Conservation (phyloP, 2,888 invertebrate genomes). For the Leptinotarsa haldemani region DNA sequence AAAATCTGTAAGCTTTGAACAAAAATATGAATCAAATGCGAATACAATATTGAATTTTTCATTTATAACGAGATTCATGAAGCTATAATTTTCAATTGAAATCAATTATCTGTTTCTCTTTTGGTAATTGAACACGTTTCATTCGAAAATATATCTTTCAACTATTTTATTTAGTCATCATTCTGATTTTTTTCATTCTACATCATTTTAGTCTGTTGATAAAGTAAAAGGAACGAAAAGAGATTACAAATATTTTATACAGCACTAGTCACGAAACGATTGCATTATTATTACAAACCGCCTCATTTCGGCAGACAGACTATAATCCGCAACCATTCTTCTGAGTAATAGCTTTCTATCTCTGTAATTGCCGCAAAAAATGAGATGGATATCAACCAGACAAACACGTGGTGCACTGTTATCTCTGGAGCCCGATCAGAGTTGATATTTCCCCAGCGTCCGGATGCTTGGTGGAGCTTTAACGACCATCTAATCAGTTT, state of each 20-base stretch:
- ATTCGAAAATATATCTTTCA: too few relatives aligned
- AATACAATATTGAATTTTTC: too few relatives aligned
- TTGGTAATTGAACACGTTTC: too few relatives aligned
- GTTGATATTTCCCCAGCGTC: conserved; percentile 14
- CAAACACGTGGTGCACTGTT: conserved; percentile 2
- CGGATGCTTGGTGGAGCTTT: conserved; percentile 3
- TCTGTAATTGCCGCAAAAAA: neutral
- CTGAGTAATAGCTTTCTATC: neutral
- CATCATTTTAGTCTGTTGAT: too few relatives aligned
- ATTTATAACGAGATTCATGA: too few relatives aligned
- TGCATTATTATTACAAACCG: neutral
- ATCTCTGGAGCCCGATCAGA: conserved; percentile 15
- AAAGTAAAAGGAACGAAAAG: too few relatives aligned
- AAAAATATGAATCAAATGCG: too few relatives aligned
- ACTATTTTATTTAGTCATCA: too few relatives aligned
- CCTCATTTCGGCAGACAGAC: neutral
- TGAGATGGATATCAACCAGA: neutral
- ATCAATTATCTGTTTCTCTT: too few relatives aligned
- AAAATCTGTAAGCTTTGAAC: too few relatives aligned
- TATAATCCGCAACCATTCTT: neutral
- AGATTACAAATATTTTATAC: neutral
- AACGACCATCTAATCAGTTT: conserved; percentile 11
- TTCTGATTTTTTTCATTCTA: too few relatives aligned
- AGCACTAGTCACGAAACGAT: neutral
- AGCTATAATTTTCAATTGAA: too few relatives aligned